Percentiles rank a stretch among this genome's conserved stretches.
These are phyloP conservation scores for Carollia perspicillata DNA, from an alignment of 2,113 vertebrate genomes.

Conservation along the genomic window DNA sequence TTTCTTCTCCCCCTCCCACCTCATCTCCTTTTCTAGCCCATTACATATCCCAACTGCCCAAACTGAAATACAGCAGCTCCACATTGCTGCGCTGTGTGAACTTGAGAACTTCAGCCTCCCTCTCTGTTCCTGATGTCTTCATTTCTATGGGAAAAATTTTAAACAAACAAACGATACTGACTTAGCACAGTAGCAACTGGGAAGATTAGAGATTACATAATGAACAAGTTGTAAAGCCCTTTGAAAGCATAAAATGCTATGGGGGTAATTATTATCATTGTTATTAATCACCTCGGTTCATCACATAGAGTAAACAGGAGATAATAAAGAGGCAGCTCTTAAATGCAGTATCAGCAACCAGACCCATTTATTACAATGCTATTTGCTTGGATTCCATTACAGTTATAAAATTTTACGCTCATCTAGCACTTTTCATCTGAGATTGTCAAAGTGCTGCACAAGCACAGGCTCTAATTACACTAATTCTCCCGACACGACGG, in stretches of 20 bases:
- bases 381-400: slow-evolving; percentile 57
- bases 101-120: background rate
- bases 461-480: slow-evolving; percentile 64
- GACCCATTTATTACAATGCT: slow-evolving; percentile 56
- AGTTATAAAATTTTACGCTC: slow-evolving; percentile 77
- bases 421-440: slow-evolving; percentile 71
- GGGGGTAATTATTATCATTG: slow-evolving; percentile 70
- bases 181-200: background rate
- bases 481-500: background rate
- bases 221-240: slow-evolving; percentile 61
- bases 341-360: slow-evolving; percentile 67
- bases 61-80: background rate
- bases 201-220: slow-evolving; percentile 68
- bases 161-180: background rate
- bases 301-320: slow-evolving; percentile 68
- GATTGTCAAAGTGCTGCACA: slow-evolving; percentile 60
- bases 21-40: background rate
- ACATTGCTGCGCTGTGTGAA: background rate
- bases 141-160: background rate
- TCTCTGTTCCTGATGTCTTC: background rate
- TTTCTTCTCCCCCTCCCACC: background rate
- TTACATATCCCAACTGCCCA: background rate
- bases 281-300: slow-evolving; percentile 74
- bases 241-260: slow-evolving; percentile 54
- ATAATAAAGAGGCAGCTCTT: slow-evolving; percentile 66